Conservation (phyloP, 2,113 vertebrate genomes). For the Entomyzon cyanotis region DNA sequence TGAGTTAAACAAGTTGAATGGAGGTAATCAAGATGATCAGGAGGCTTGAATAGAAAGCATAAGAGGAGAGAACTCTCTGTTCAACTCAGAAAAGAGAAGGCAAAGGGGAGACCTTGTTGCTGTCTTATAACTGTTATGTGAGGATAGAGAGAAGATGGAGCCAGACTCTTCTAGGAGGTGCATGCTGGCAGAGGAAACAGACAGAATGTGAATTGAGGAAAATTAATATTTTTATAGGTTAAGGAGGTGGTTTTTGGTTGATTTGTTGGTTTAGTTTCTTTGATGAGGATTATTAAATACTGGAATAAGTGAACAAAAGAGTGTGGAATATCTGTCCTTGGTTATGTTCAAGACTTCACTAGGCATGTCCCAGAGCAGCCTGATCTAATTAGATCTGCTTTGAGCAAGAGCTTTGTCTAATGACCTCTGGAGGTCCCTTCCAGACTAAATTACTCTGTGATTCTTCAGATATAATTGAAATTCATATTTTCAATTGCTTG, state of each 20-base stretch:
- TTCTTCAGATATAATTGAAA: background rate
- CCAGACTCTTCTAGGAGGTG: background rate
- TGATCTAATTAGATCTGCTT: background rate
- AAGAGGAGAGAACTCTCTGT: background rate
- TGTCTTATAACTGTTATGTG: background rate
- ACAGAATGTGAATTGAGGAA: background rate
- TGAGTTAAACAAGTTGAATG: background rate
- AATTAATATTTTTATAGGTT: background rate
- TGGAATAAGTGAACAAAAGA: background rate
- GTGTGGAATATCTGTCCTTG: background rate
- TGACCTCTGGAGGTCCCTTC: background rate
- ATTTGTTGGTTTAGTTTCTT: background rate
- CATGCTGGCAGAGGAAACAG: background rate
- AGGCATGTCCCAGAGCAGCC: background rate
- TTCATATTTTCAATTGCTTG: background rate
- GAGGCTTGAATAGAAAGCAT: rapidly evolving
- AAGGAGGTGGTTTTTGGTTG: background rate
- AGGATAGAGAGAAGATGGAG: background rate
- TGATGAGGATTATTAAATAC: background rate
- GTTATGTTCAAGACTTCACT: background rate
- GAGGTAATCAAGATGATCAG: background rate
- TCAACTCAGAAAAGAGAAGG: background rate
- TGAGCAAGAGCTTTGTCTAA: background rate
- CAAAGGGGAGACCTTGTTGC: background rate
- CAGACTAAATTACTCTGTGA: background rate